phyloP scores from a whole-genome alignment of 2,888 invertebrate species.

The Biston betularia region DNA sequence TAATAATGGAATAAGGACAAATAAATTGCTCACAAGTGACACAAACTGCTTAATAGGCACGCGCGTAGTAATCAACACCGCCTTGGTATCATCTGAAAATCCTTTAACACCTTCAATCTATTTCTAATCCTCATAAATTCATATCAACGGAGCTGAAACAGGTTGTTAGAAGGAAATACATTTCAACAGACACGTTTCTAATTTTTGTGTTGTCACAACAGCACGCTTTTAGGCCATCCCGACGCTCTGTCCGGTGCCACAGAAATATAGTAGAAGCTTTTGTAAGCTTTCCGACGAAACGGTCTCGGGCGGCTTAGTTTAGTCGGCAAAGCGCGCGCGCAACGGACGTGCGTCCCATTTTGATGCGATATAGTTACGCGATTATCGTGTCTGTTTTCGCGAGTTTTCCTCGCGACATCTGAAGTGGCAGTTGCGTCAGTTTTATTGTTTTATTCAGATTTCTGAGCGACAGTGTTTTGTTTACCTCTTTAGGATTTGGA shows the following conservation, averaged over 20 bases:
- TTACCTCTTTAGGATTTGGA: slow-evolving; percentile 23
- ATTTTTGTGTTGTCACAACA: slow-evolving; percentile 63
- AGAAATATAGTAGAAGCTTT: slow-evolving; percentile 63
- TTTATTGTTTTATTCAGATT: slow-evolving; percentile 45
- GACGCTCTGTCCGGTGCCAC: slow-evolving; percentile 61
- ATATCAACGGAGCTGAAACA: slow-evolving; percentile 35
- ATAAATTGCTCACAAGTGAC: not conserved
- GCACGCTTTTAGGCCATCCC: slow-evolving; percentile 62
- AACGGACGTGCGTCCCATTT: slow-evolving; percentile 57
- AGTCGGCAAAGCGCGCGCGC: slow-evolving; percentile 80
- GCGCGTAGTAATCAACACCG: slow-evolving; percentile 2
- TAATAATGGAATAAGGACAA: not conserved
- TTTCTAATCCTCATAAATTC: slow-evolving; percentile 41
- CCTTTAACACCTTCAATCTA: slow-evolving; percentile 40
- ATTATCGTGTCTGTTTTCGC: slow-evolving; percentile 38
- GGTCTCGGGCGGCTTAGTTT: slow-evolving; percentile 59
- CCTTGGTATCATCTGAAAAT: slow-evolving; percentile 19
- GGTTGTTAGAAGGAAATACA: slow-evolving; percentile 52
- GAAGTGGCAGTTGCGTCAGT: slow-evolving; percentile 36
- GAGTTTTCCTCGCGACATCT: slow-evolving; percentile 25
- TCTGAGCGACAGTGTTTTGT: slow-evolving; percentile 42
- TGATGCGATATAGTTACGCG: slow-evolving; percentile 32
- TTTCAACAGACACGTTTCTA: slow-evolving; percentile 57
- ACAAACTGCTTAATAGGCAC: not conserved
- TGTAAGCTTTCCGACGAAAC: slow-evolving; percentile 69